phyloP scores from a whole-genome alignment of 2,113 vertebrate species.

The Symphodus melops region DNA sequence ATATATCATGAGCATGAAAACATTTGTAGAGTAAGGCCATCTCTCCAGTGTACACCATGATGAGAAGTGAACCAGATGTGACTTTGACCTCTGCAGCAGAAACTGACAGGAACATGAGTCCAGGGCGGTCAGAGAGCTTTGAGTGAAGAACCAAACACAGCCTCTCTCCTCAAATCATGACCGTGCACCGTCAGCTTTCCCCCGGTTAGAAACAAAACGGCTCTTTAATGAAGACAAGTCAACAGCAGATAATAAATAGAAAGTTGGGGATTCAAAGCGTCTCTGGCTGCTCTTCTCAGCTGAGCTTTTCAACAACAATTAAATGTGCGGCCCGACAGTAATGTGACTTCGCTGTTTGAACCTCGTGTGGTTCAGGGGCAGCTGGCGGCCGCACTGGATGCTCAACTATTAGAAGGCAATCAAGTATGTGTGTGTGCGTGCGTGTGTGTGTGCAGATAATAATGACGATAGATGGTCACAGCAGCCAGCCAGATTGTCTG shows the following conservation, averaged over 20 bases:
- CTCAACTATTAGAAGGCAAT: slow-evolving; percentile 1
- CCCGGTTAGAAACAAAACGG: background rate
- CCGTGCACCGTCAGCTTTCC: background rate
- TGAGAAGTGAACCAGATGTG: no score
- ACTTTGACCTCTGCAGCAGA: no score
- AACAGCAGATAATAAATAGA: slow-evolving; percentile 26
- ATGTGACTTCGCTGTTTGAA: slow-evolving; percentile 6
- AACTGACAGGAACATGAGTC: no score
- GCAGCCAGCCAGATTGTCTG: slow-evolving; percentile 49
- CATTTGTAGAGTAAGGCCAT: no score
- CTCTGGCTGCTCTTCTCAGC: slow-evolving; percentile 7
- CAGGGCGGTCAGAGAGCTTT: no score
- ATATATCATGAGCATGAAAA: no score
- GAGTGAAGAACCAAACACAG: no score
- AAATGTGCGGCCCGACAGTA: background rate
- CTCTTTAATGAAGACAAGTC: slow-evolving; percentile 10
- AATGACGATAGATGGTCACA: slow-evolving; percentile 50
- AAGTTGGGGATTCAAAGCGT: background rate
- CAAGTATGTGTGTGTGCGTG: background rate
- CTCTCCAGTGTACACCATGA: no score
- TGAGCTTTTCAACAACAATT: slow-evolving; percentile 41
- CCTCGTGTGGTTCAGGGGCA: slow-evolving; percentile 12
- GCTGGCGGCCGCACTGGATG: slow-evolving; percentile 25
- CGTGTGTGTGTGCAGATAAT: slow-evolving; percentile 29
- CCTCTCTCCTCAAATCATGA: background rate